Evolutionary conservation across 2,797 vertebrate species (phyloP).

Genomic region (Rhinophrynus dorsalis): DNA sequence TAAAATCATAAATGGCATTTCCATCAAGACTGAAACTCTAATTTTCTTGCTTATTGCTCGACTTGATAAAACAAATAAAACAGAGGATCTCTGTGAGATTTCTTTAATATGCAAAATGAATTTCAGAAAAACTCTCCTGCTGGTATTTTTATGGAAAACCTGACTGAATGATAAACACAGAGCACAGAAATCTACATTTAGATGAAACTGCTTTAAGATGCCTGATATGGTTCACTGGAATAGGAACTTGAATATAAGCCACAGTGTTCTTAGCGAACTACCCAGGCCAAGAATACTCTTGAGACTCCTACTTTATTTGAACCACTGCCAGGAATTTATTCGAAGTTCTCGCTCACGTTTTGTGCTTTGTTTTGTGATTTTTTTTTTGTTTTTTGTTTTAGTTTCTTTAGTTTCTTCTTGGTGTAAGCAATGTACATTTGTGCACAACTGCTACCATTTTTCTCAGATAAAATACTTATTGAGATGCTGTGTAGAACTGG

Average conservation of each 20-base stretch:
- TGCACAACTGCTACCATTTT: no score
- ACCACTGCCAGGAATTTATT: slow-evolving; percentile 51
- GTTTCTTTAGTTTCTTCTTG: no score
- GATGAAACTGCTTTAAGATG: slow-evolving; percentile 78
- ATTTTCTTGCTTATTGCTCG: slow-evolving; percentile 76
- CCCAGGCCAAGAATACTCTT: slow-evolving; percentile 59
- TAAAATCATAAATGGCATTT: slow-evolving; percentile 69
- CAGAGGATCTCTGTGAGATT: slow-evolving; percentile 60
- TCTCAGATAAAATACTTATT: no score
- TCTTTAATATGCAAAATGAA: slow-evolving; percentile 75
- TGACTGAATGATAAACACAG: slow-evolving; percentile 63
- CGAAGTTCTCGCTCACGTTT: no score
- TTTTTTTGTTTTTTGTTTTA: no score
- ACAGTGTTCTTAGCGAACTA: slow-evolving; percentile 57
- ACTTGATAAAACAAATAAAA: slow-evolving; percentile 79
- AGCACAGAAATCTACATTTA: slow-evolving; percentile 80
- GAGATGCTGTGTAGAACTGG: no score
- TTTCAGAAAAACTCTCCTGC: slow-evolving; percentile 69
- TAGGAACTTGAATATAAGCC: slow-evolving; percentile 59
- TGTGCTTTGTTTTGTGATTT: no score
- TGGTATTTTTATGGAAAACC: slow-evolving; percentile 76
- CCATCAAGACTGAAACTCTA: slow-evolving; percentile 64
- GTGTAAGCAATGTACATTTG: no score
- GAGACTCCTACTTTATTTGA: slow-evolving; percentile 58
- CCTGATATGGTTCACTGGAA: slow-evolving; percentile 64